These are phyloP conservation scores for Carassius auratus DNA, from an alignment of 2,113 vertebrate genomes.

Conservation along the genomic window DNA sequence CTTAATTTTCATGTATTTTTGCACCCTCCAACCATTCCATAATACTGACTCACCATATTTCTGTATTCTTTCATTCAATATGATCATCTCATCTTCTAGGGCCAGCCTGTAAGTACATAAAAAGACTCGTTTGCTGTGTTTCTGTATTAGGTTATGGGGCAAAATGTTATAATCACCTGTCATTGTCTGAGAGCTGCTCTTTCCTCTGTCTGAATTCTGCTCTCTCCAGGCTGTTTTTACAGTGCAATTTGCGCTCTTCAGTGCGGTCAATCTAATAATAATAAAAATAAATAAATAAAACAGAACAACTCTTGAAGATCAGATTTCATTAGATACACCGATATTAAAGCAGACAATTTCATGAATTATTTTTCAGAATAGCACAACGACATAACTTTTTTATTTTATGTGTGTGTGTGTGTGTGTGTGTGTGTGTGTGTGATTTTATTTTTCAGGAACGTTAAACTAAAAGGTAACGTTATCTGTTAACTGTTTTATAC, in stretches of 20 bases:
- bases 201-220: slow-evolving; percentile 76
- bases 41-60: slow-evolving; percentile 81
- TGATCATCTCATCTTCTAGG: slow-evolving; percentile 86
- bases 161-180: slow-evolving; percentile 76
- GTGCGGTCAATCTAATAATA: slow-evolving; percentile 84
- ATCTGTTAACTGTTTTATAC: background rate
- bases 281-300: slow-evolving; percentile 22
- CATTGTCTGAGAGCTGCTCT: slow-evolving; percentile 78
- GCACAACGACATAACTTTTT: background rate
- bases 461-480: too few relatives aligned
- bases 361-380: background rate
- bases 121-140: background rate
- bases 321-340: background rate
- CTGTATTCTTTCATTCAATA: slow-evolving; percentile 83
- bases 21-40: background rate
- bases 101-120: slow-evolving; percentile 77
- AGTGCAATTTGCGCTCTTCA: slow-evolving; percentile 81
- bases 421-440: too few relatives aligned
- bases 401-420: too few relatives aligned
- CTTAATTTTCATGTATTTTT: background rate
- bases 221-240: slow-evolving; percentile 81
- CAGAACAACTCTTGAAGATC: slow-evolving; percentile 25
- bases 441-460: too few relatives aligned
- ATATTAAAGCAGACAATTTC: background rate
- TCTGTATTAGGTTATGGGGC: background rate